Evolutionary conservation across 64 coral and sea anemone genomes (phyloP).

Genomic region (Actinia tenebrosa): DNA sequence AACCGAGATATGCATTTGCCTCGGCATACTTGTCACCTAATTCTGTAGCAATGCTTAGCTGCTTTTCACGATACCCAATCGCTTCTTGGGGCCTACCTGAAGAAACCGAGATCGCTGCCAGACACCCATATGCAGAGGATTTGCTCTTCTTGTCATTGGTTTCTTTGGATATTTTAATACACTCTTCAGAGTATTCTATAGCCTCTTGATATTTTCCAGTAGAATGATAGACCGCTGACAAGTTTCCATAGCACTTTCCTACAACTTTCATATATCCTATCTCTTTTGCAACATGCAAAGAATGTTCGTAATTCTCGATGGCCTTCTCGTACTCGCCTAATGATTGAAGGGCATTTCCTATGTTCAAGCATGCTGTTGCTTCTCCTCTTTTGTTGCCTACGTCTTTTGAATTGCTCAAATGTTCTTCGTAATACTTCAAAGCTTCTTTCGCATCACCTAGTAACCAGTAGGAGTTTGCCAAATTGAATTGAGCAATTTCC

Average conservation of each 20-base stretch:
- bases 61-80: too few species aligned
- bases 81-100: too few species aligned
- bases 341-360: background rate
- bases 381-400: background rate
- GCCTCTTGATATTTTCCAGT: background rate
- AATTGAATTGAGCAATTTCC: background rate
- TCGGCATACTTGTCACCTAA: too few species aligned
- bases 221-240: background rate
- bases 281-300: background rate
- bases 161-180: background rate
- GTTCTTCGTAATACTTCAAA: background rate
- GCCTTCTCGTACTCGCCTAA: background rate
- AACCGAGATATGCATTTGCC: too few species aligned
- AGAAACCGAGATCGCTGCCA: too few species aligned
- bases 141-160: background rate
- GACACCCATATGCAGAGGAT: too few species aligned
- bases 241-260: background rate
- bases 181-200: background rate
- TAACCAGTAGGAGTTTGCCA: background rate
- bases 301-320: background rate
- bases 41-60: too few species aligned
- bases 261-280: background rate
- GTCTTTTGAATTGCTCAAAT: background rate
- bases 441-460: background rate
- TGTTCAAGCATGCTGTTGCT: background rate